Base-by-base conservation (phyloP, 2,888 invertebrate species). In the Tanypteryx hageni region DNA sequence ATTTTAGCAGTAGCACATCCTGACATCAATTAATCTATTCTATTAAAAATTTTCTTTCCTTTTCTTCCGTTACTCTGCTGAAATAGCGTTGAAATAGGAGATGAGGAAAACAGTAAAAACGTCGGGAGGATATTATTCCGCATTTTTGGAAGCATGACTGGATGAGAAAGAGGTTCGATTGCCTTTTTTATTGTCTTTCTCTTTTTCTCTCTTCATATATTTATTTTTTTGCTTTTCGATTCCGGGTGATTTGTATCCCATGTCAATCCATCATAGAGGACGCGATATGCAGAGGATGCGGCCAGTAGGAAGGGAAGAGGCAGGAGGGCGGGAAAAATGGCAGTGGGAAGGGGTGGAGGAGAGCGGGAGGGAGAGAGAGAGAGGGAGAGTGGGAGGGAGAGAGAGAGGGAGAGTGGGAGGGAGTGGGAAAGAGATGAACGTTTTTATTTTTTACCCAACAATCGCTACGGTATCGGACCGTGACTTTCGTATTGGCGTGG, bases 201-300 rank as follows among this genome's bases (percentile, higher is more conserved):
- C 18, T 68, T 68, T 68, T 18, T 22, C 68, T n/a, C 68, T 76
- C 76, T 11, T 22, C 76, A 76, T 76, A 27, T 61, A 18, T 61
- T 22, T 64, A 64, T 89, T 44, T 89, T 89, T 89, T 89, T 89
- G 89, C 64, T 59, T 83, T 83, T 83, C 83, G 56, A 59, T 59
- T 89, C 89, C 89, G 18, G 44, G 18, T 89, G 89, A 89, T 68
- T 89, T 83, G 44, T 83, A 83, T 83, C 56, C 86, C 22, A 16
- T 59, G 86, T 86, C 89, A 61, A 89, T 89, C 89, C 89, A 89
- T 89, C 89, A 89, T 64, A 31, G 59, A 61, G 59, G 59, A 64
- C 64, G 64, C n/a, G 16, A 64, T n/a, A 18, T 76, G 76, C 13
- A 76, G 22, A 76, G 61, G 57, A 57, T 83, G n/a, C 83, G 83